phyloP scores from a whole-genome alignment of 2,888 invertebrate species.

The Ormyrus rosae region DNA sequence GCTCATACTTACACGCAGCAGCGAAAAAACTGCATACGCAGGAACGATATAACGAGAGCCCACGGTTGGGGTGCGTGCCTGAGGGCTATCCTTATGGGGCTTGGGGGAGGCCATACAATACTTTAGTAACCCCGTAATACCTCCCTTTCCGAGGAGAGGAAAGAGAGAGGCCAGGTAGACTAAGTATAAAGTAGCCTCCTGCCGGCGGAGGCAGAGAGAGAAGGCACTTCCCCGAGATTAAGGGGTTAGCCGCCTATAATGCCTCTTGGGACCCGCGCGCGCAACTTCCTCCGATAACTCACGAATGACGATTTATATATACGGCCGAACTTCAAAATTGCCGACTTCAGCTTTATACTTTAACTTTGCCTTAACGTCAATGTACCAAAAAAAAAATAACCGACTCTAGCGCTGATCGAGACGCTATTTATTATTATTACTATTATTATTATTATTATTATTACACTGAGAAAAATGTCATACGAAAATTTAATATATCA shows the following conservation, averaged over 20 bases:
- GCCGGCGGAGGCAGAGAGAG: slow-evolving; percentile 59
- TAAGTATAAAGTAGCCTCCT: slow-evolving; percentile 65
- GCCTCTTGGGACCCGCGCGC: not conserved
- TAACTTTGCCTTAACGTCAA: too few species aligned
- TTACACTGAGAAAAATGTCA: too few species aligned
- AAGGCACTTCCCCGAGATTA: slow-evolving; percentile 55
- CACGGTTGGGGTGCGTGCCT: slow-evolving; percentile 68
- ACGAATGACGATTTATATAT: slow-evolving; percentile 26
- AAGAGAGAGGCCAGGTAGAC: slow-evolving; percentile 64
- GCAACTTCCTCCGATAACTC: not conserved
- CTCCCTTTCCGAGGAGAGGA: slow-evolving; percentile 62
- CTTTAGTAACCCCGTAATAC: slow-evolving; percentile 75
- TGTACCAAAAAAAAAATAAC: too few species aligned
- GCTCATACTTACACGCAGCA: slow-evolving; percentile 60
- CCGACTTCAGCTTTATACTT: not conserved
- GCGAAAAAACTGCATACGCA: slow-evolving; percentile 72
- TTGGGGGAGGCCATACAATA: slow-evolving; percentile 75
- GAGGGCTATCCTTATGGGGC: slow-evolving; percentile 74
- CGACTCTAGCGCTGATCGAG: too few species aligned
- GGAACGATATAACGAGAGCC: slow-evolving; percentile 58
- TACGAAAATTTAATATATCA: too few species aligned
- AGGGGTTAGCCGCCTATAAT: slow-evolving; percentile 54
- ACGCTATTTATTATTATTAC: too few species aligned
- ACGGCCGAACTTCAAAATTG: slow-evolving; percentile 22
- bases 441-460: too few species aligned